Conservation (phyloP, 2,888 invertebrate genomes). For the Strigamia transsilvanica region DNA sequence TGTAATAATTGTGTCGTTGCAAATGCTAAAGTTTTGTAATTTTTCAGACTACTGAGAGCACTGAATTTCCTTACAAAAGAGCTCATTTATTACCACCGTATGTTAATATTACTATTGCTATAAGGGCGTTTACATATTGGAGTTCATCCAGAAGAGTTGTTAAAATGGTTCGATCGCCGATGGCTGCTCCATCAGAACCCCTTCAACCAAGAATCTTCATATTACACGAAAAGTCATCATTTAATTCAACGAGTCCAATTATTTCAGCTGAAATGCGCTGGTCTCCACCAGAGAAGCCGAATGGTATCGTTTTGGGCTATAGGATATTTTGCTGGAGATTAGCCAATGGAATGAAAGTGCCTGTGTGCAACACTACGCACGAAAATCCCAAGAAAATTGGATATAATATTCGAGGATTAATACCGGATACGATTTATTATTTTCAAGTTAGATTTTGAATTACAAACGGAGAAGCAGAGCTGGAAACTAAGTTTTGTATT, state of each 20-base stretch:
- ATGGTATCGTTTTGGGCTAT: constrained; percentile 80
- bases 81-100: constrained; percentile 69
- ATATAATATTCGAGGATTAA: constrained; percentile 70
- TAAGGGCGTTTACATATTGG: constrained; percentile 87
- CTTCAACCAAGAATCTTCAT: constrained; percentile 78
- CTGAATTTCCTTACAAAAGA: not conserved
- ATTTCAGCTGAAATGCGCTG: constrained; percentile 77
- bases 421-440: constrained; percentile 72
- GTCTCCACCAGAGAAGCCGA: constrained; percentile 77
- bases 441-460: constrained; percentile 69
- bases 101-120: constrained; percentile 74
- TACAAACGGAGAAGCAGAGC: not conserved
- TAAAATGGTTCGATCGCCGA: constrained; percentile 76
- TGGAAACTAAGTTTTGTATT: not conserved
- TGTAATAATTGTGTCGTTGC: not conserved
- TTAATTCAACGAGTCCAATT: constrained; percentile 59
- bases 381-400: constrained; percentile 66
- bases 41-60: constrained; percentile 53
- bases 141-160: constrained; percentile 73
- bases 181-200: constrained; percentile 80
- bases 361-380: constrained; percentile 62
- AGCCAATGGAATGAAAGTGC: constrained; percentile 56
- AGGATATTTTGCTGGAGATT: constrained; percentile 75
- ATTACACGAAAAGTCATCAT: constrained; percentile 65
- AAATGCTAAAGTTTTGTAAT: not conserved